phyloP scores from a whole-genome alignment of 2,888 invertebrate species.

The Heteropelma amictum region DNA sequence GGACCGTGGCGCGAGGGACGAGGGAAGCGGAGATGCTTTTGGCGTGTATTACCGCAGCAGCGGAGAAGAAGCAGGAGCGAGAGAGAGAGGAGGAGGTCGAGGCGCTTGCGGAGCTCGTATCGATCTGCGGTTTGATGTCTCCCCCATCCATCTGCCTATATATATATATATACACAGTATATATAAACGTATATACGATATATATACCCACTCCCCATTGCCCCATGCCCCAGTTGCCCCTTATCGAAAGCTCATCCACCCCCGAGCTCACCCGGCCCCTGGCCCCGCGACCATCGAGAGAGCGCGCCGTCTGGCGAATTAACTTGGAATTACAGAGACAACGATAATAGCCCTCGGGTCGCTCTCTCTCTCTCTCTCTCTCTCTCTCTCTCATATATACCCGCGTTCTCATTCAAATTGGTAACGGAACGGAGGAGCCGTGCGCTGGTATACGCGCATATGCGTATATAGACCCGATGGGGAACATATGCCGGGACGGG shows the following conservation, averaged over 20 bases:
- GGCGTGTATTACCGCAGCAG: constrained; percentile 31
- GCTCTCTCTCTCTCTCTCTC: not conserved
- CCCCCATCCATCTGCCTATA: constrained; percentile 22
- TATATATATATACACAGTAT: too few species aligned
- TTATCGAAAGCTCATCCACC: too few species aligned
- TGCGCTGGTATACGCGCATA: too few species aligned
- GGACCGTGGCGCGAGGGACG: constrained; percentile 33
- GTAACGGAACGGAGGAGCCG: not conserved
- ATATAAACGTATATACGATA: too few species aligned
- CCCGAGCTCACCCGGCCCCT: not conserved
- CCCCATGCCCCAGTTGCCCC: not conserved
- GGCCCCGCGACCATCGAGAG: constrained; percentile 62
- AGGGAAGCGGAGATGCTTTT: constrained; percentile 20
- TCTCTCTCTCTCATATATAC: not conserved
- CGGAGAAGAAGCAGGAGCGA: too few species aligned
- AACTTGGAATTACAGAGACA: constrained; percentile 76
- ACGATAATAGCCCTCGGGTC: constrained; percentile 71
- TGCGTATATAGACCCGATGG: not conserved
- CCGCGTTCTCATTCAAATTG: not conserved
- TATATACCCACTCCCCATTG: not conserved
- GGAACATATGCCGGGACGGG: not conserved
- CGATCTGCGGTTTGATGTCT: constrained; percentile 77
- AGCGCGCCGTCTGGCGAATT: constrained; percentile 75
- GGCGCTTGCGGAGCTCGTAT: constrained; percentile 63
- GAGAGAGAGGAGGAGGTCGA: constrained; percentile 30